A percentile compares a stretch with the other conserved stretches of the same genome.
phyloP scores from a whole-genome alignment of 2,113 vertebrate genomes.

The Peromyscus polionotus region DNA sequence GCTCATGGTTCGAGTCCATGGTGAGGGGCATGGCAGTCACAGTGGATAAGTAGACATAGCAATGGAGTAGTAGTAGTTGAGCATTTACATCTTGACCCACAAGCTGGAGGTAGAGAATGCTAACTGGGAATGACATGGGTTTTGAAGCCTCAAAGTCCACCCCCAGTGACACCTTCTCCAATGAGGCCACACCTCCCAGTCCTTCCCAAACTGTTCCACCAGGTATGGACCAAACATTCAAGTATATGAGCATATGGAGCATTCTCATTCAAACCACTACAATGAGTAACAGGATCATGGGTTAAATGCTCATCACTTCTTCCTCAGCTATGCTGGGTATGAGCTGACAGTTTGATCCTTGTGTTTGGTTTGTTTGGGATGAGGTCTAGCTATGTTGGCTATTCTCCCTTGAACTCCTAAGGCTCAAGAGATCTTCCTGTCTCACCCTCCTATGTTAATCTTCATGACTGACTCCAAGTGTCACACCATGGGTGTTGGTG shows the following conservation, averaged over 20 bases:
- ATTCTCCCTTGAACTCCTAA: not conserved
- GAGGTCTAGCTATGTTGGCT: not conserved
- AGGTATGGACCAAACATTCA: not conserved
- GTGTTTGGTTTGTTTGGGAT: not conserved
- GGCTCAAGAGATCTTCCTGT: not conserved
- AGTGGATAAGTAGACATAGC: not conserved
- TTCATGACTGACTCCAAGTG: not conserved
- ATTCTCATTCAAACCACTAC: not conserved
- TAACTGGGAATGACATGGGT: not conserved
- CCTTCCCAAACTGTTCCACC: not conserved
- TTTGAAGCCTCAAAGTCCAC: not conserved
- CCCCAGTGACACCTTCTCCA: not conserved
- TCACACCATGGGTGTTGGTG: not conserved
- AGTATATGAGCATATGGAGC: not conserved
- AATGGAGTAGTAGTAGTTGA: not conserved
- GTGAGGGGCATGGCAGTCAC: not conserved
- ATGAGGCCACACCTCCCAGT: not conserved
- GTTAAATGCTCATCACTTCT: not conserved
- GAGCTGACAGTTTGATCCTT: not conserved
- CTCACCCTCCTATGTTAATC: not conserved
- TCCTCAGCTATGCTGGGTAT: not conserved
- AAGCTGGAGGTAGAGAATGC: not conserved
- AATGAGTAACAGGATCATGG: not conserved
- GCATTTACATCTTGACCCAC: not conserved
- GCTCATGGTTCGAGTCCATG: not conserved